phyloP scores from a whole-genome alignment of 1,140 invertebrate species.

The Zeugodacus cucurbitae region DNA sequence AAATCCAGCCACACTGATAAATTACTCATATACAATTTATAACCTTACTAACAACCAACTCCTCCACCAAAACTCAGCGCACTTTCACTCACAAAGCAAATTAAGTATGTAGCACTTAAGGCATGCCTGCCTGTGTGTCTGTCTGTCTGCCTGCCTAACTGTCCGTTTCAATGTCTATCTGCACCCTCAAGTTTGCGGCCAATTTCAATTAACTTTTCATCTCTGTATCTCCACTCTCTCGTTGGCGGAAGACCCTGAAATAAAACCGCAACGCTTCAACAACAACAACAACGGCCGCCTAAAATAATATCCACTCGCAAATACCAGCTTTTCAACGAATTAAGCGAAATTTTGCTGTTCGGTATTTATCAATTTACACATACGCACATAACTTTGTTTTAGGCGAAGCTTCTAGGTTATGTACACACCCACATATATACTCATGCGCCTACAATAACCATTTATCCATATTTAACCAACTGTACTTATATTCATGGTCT shows the following conservation, averaged over 20 bases:
- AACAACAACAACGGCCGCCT: not conserved
- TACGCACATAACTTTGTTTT: not conserved
- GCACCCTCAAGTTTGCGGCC: constrained; percentile 13
- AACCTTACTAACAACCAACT: no score
- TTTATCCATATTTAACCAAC: not conserved
- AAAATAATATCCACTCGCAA: not conserved
- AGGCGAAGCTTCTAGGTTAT: not conserved
- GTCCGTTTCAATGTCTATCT: not conserved
- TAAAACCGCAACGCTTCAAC: not conserved
- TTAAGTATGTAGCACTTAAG: not conserved
- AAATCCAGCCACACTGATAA: not conserved
- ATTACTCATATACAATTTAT: not conserved
- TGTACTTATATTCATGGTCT: not conserved
- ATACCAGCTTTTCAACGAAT: not conserved
- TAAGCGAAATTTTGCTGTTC: not conserved
- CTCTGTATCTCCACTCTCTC: not conserved
- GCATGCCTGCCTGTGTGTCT: not conserved
- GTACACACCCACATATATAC: not conserved
- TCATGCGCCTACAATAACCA: not conserved
- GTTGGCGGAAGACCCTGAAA: not conserved
- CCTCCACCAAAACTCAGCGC: not conserved
- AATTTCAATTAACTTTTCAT: constrained; percentile 38
- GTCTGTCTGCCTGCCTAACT: not conserved
- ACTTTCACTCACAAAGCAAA: not conserved
- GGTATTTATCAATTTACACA: not conserved